These are phyloP conservation scores for Egretta garzetta DNA, from an alignment of 2,113 vertebrate genomes.

Conservation along the genomic window DNA sequence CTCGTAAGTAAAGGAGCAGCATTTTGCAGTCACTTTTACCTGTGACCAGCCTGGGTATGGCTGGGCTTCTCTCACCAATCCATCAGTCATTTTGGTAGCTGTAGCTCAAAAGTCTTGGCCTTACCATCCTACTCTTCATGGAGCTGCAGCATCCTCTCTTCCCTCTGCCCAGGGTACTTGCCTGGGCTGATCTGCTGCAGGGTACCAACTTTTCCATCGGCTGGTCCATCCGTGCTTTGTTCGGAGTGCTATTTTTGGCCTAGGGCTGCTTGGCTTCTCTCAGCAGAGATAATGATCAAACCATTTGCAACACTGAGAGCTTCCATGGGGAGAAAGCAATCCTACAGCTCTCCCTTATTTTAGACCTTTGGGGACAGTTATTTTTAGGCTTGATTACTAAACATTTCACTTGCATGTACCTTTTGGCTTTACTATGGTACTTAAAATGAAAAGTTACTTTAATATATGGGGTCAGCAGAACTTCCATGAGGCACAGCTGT, in stretches of 20 bases:
- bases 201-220: background rate
- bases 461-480: background rate
- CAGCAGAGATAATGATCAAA: background rate
- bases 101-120: background rate
- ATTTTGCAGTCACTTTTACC: too few relatives aligned
- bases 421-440: background rate
- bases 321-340: background rate
- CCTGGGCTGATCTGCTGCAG: background rate
- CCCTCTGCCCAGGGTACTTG: background rate
- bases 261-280: background rate
- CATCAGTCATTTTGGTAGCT: background rate
- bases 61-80: background rate
- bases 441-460: background rate
- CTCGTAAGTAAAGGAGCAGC: too few relatives aligned
- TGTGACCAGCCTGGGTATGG: background rate
- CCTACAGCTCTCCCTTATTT: background rate
- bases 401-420: rapidly evolving
- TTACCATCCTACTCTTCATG: background rate
- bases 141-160: background rate
- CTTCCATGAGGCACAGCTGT: background rate
- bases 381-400: background rate
- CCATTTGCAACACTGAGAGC: background rate
- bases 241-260: background rate
- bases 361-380: background rate
- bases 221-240: background rate